phyloP scores from a whole-genome alignment of 2,888 invertebrate species.

The Chalcosyrphus nemorum region DNA sequence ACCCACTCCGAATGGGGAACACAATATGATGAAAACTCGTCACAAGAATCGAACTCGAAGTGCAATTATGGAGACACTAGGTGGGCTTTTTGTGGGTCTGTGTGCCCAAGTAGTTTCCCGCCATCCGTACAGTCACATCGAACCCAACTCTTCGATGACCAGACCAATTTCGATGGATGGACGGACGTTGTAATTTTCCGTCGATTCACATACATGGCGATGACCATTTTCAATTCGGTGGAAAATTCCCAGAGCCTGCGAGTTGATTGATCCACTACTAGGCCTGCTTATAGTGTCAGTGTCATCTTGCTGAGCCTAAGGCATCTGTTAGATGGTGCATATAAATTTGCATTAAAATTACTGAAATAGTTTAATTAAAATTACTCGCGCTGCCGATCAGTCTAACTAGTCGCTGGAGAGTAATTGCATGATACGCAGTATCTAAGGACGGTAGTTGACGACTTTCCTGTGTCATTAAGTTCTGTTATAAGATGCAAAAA shows the following conservation, averaged over 20 bases:
- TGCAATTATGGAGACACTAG: constrained; percentile 42
- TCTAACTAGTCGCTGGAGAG: constrained; percentile 25
- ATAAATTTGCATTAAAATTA: constrained; percentile 53
- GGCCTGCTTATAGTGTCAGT: constrained; percentile 35
- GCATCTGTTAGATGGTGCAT: constrained; percentile 27
- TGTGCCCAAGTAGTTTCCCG: constrained; percentile 27
- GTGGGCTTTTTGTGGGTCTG: constrained; percentile 32
- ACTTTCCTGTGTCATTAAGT: constrained; percentile 57
- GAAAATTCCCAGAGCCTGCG: constrained; percentile 40
- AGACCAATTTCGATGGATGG: constrained; percentile 47
- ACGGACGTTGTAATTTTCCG: constrained; percentile 48
- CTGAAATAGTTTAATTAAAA: constrained; percentile 53
- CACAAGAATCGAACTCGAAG: constrained; percentile 59
- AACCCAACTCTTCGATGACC: constrained; percentile 46
- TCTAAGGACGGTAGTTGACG: constrained; percentile 11
- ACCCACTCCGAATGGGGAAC: constrained; percentile 28
- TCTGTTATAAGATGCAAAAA: constrained; percentile 32
- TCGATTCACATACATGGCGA: constrained; percentile 30
- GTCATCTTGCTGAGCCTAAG: constrained; percentile 42
- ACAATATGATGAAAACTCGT: constrained; percentile 54
- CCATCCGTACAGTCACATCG: neutral
- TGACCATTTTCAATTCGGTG: constrained; percentile 44
- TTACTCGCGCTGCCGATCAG: constrained; percentile 28
- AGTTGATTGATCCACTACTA: neutral
- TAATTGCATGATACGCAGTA: constrained; percentile 1